Evolutionary conservation across 2,113 vertebrate genomes (phyloP).

Genomic region (Rafetus swinhoei): DNA sequence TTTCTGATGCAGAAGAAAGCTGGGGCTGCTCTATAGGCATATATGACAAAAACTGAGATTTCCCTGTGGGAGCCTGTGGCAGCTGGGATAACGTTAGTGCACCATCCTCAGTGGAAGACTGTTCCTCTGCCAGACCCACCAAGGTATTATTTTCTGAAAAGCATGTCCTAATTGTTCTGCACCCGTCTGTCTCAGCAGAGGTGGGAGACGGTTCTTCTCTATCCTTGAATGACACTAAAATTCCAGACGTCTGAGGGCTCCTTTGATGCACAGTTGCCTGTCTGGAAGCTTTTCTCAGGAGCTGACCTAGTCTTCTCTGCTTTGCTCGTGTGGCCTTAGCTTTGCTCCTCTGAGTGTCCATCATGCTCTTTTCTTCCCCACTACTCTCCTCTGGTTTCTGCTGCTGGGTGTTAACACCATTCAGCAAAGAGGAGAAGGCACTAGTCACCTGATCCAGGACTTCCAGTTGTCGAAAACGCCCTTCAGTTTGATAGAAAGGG

Average conservation of each 20-base stretch:
- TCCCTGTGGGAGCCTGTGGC: accelerated
- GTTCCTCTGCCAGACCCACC: background rate
- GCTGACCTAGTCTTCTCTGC: constrained; percentile 40
- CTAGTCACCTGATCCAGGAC: constrained; percentile 59
- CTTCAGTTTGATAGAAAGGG: constrained; percentile 48
- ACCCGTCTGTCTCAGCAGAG: background rate
- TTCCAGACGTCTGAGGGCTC: background rate
- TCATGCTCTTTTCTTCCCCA: accelerated
- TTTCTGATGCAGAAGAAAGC: background rate
- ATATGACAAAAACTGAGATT: background rate
- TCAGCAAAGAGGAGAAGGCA: constrained; percentile 72
- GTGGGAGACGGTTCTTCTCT: background rate
- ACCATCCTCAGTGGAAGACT: background rate
- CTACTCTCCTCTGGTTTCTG: background rate
- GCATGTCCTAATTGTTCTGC: background rate
- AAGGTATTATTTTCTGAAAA: background rate
- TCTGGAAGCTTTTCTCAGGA: constrained; percentile 60
- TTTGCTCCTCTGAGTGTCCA: background rate
- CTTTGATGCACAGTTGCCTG: background rate
- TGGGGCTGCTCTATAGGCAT: background rate
- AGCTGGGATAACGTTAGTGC: background rate
- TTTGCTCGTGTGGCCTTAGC: background rate
- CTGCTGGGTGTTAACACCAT: constrained; percentile 7
- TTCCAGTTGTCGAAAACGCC: constrained; percentile 74
- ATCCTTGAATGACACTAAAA: background rate